phyloP scores from a whole-genome alignment of 2,888 invertebrate species.

The Luffia ferchaultella region DNA sequence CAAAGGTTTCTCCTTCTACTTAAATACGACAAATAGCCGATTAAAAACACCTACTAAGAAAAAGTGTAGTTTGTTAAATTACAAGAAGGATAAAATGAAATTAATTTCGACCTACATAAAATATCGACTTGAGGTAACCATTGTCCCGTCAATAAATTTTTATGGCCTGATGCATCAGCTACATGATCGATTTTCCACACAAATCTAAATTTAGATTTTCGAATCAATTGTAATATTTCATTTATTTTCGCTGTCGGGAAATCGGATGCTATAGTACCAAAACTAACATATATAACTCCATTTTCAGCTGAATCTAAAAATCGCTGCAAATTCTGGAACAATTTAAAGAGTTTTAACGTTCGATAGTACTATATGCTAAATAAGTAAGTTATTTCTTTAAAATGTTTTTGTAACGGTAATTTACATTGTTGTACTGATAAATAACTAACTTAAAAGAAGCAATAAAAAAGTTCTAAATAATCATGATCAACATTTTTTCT shows the following conservation, averaged over 20 bases:
- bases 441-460: too few species aligned
- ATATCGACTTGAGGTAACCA: conserved; percentile 81
- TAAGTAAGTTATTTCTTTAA: too few species aligned
- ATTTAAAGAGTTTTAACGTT: too few species aligned
- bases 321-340: conserved; percentile 53
- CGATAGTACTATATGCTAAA: too few species aligned
- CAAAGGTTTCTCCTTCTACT: too few species aligned
- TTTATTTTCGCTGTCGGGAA: conserved; percentile 63
- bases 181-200: conserved; percentile 78
- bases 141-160: conserved; percentile 69
- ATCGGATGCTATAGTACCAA: conserved; percentile 75
- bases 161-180: conserved; percentile 60
- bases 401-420: too few species aligned
- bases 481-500: too few species aligned
- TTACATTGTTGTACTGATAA: too few species aligned
- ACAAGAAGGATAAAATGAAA: background rate
- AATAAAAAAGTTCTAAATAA: too few species aligned
- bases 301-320: conserved; percentile 69
- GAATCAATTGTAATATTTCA: conserved; percentile 60
- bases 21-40: too few species aligned
- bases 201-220: conserved; percentile 65
- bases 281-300: conserved; percentile 74
- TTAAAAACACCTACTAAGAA: too few species aligned
- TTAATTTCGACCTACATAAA: conserved; percentile 69
- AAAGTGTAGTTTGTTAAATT: too few species aligned